Percentiles rank a stretch among this genome's conserved stretches.
Evolutionary conservation across 2,888 invertebrate species (phyloP).

Genomic region (Megastigmus dorsalis): DNA sequence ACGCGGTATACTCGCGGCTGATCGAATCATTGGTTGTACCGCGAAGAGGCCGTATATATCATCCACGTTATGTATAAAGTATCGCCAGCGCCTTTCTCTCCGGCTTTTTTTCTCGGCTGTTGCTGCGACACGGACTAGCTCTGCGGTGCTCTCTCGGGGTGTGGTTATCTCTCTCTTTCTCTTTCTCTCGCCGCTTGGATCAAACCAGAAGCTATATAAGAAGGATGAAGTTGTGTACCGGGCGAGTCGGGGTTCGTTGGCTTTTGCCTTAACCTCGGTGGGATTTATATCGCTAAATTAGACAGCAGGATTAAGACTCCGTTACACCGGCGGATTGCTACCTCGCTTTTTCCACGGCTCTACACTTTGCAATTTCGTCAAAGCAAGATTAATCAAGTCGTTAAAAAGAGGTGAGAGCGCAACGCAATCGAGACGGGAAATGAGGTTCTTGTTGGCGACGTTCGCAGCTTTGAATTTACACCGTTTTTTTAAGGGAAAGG

Average conservation of each 20-base stretch:
- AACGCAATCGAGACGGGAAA: background rate
- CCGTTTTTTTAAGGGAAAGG: no score
- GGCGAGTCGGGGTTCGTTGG: background rate
- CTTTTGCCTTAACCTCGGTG: conserved; percentile 13
- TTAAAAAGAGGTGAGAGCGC: no score
- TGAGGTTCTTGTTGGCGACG: background rate
- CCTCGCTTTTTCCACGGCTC: background rate
- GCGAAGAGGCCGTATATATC: background rate
- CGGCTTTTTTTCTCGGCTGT: background rate
- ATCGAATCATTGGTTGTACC: conserved; percentile 26
- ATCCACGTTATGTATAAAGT: background rate
- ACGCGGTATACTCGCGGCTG: no score
- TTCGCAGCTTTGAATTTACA: no score
- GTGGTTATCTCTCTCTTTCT: conserved; percentile 13
- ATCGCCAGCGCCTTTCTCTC: conserved; percentile 21
- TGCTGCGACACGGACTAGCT: background rate
- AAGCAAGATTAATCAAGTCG: conserved; percentile 9
- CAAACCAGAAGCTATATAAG: background rate
- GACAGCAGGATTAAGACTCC: conserved; percentile 38
- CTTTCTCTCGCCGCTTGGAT: no score
- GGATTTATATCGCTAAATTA: conserved; percentile 39
- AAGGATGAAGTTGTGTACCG: conserved; percentile 7
- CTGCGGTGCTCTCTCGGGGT: conserved; percentile 1
- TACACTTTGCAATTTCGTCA: background rate
- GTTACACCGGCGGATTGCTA: no score